Evolutionary conservation across 2,888 invertebrate genomes (phyloP).

Genomic region (Fragum whitleyi): DNA sequence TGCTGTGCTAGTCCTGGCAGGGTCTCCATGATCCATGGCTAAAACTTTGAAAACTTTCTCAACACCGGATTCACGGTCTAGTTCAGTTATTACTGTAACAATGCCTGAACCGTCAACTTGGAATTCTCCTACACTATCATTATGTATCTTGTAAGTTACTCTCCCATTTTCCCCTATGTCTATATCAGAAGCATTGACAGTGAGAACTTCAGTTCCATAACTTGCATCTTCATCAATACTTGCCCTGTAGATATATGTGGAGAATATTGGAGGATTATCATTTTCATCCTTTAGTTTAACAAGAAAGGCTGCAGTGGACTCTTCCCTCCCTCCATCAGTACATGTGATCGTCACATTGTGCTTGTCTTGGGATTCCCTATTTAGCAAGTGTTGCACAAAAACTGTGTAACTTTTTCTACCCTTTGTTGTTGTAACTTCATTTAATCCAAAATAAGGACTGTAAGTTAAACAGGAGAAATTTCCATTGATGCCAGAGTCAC

Average conservation of each 20-base stretch:
- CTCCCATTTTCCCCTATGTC: slow-evolving; percentile 67
- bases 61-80: slow-evolving; percentile 67
- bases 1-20: slow-evolving; percentile 63
- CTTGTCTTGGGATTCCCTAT: slow-evolving; percentile 67
- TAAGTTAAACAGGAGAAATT: slow-evolving; percentile 73
- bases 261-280: slow-evolving; percentile 76
- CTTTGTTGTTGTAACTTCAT: slow-evolving; percentile 36
- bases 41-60: slow-evolving; percentile 65
- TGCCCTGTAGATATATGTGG: slow-evolving; percentile 63
- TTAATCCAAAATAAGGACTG: slow-evolving; percentile 66
- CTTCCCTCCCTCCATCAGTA: slow-evolving; percentile 69
- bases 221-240: slow-evolving; percentile 72
- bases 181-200: slow-evolving; percentile 72
- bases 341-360: slow-evolving; percentile 72
- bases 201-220: slow-evolving; percentile 66
- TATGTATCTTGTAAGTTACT: slow-evolving; percentile 86
- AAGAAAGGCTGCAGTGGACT: slow-evolving; percentile 57
- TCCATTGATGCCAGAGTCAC: slow-evolving; percentile 77
- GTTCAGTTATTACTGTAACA: slow-evolving; percentile 54
- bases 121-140: slow-evolving; percentile 56
- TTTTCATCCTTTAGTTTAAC: slow-evolving; percentile 76
- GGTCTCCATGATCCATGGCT: slow-evolving; percentile 67
- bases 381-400: slow-evolving; percentile 66
- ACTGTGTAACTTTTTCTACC: slow-evolving; percentile 62
- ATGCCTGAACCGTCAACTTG: slow-evolving; percentile 89